Evolutionary conservation across 2,888 invertebrate genomes (phyloP), one percentile per base, ranked within the genome.

Genomic region (Diarsia dahlii): DNA sequence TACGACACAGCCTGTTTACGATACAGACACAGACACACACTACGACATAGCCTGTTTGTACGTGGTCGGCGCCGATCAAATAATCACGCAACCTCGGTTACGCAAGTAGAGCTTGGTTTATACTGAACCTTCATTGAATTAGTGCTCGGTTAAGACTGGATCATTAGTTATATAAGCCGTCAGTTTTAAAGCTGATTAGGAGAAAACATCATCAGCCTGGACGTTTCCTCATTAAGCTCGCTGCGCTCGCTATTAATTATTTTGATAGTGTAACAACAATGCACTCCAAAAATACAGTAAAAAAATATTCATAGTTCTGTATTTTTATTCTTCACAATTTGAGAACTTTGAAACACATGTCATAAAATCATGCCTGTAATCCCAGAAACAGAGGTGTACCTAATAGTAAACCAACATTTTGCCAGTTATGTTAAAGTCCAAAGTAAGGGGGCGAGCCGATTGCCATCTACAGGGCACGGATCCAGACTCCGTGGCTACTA

Each of bases 1-100:
- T 34, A 52, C 39, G 39, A 39, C 39, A 39, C 28, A 28, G 28
- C 28, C 28, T 28, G 28, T 28, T 28, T 28, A 28, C 28, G 28
- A 28, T 28, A 28, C 28, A 28, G 28, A 28, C 28, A 28, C 28
- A 28, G 28, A 28, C 2, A 28, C 28, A 28, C 28, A 28, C 28
- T 28, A 28, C 28, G 28, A 28, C 28, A 28, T 28, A 28, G 28
- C 28, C 28, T 28, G 28, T 28, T 28, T 28, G 28, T 28, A 28
- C 28, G 28, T 28, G 28, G 69, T 34, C 4, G 48, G 3, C 50
- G 34, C 4, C 58, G 34, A 67, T 56, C 84, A 80, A 81, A 58
- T 80, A 66, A 66, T 66, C 74, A 66, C 62, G 69, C 52, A 81
- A 80, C 52, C 1, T 23, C 0, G 2, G 20, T 82, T 80, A 65